Evolutionary conservation across 2,113 vertebrate species (phyloP), one percentile per base, ranked within the genome.

Genomic region (Lasiurus cinereus): DNA sequence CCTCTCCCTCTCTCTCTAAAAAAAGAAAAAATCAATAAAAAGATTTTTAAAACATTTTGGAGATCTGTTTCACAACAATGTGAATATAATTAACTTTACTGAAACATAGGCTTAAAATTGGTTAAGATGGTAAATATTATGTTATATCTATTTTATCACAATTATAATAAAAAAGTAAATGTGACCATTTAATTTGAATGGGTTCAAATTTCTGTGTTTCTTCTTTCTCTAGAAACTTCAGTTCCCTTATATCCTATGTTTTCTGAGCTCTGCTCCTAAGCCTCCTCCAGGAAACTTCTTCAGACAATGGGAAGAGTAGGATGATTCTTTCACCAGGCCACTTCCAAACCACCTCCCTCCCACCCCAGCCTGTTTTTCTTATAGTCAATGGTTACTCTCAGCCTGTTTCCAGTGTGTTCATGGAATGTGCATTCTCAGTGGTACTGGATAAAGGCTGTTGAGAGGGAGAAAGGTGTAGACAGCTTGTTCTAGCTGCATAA

Each of bases 401-500:
- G 70, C 33, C 24, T 77, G 39, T 88, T 95, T 80, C 50, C 7
- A 18, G 5, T 56, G 43, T 90, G 52, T 77, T 84, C 50, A 62
- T 64, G 66, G 90, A 95, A 77, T 69, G n/a, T 22, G 66, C 3
- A 0, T 95, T 91, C 69, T 95, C 84, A 90, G 90, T 93, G 62
- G 48, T 64, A 86, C 56, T 80, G 88, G 87, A n/a, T 50, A 73
- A 94, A 88, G 73, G 48, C 31, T 76, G 59, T 77, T 77, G 77
- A 95, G 52, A 90, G 88, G 50, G 74, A 93, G 39, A 93, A 84
- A 94, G 90, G 48, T 92, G 72, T 85, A 56, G 73, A 96, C 88
- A 93, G 73, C 74, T 94, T 88, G 82, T 94, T 92, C 85, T 70
- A 96, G 84, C n/a, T 66, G 77, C 39, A 18, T 78, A 94, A 94